Evolutionary conservation across 2,888 invertebrate genomes (phyloP), one percentile per base, ranked within the genome.

Genomic region (Deroplatys truncata): DNA sequence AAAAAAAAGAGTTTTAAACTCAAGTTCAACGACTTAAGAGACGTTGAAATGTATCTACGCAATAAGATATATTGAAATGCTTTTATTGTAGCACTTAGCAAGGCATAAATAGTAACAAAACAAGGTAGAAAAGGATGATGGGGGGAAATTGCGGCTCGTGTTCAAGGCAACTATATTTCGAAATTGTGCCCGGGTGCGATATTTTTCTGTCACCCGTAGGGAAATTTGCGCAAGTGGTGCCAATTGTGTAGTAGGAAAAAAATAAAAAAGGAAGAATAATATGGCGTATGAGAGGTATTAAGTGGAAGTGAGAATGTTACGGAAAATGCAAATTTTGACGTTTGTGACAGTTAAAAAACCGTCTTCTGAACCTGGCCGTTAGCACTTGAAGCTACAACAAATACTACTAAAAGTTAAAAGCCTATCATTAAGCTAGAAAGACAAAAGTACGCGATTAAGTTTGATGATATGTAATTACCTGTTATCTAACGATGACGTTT

Each of bases 401-500:
- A 72, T 72, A 20, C 56, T 43, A 43, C 1, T 43, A 13, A 43
- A 4, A 43, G 43, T 13, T 43, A 43, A 43, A 20, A 72, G 25
- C 5, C 20, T 25, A 20, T 72, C 20, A 25, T 72, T 4, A 20
- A 72, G 56, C 56, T 9, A 72, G 25, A 25, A 0, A 72, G 0
- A 16, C 56, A 72, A 72, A 72, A 72, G 20, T 72, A 4, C 56
- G 56, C 1, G 20, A 20, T 20, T 72, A 72, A 25, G 16, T 7
- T 72, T 72, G 56, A 56, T 56, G 56, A 72, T 72, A 72, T 72
- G 56, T 72, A 72, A 72, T 72, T 72, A 72, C 56, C 56, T 28
- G 28, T 83, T 87, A 87, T 87, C 87, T 82, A 35, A 82, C 83
- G 29, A 31, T 87, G 87, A 83, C 87, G 83, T 82, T 87, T 43